Evolutionary conservation across 2,797 vertebrate genomes (phyloP).

Genomic region (Paramormyrops hopkinsi): DNA sequence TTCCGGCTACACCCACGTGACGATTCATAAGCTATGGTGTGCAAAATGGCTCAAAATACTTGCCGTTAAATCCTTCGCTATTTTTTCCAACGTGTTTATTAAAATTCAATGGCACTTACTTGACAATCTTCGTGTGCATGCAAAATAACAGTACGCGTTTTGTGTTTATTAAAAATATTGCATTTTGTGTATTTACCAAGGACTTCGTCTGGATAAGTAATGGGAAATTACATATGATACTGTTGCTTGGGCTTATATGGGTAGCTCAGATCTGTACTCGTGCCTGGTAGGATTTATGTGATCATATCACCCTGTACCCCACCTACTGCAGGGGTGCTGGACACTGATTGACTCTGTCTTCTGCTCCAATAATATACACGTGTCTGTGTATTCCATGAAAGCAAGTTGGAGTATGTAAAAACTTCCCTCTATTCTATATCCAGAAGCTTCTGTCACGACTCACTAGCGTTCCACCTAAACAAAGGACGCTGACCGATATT

Average conservation of each 20-base stretch:
- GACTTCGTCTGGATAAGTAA: not conserved
- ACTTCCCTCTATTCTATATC: not conserved
- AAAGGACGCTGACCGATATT: not conserved
- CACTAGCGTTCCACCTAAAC: not conserved
- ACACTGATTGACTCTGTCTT: not conserved
- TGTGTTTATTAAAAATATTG: not conserved
- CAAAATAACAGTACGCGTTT: not conserved
- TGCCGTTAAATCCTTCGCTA: not conserved
- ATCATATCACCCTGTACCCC: not conserved
- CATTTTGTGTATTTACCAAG: not conserved
- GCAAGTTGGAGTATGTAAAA: not conserved
- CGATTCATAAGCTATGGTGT: not conserved
- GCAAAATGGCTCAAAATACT: not conserved
- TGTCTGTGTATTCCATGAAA: not conserved
- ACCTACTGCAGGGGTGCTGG: too few relatives aligned
- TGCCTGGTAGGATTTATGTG: not conserved
- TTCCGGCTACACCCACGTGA: constrained; percentile 10
- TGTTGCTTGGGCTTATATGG: not conserved
- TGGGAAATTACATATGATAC: not conserved
- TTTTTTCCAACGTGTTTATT: not conserved
- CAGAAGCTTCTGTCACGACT: not conserved
- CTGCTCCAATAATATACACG: not conserved
- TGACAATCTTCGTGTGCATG: not conserved
- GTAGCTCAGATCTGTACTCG: too few relatives aligned
- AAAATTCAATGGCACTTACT: not conserved